Evolutionary conservation across 2,888 invertebrate genomes (phyloP), one percentile per base, ranked within the genome.

Genomic region (Onchidella celtica): DNA sequence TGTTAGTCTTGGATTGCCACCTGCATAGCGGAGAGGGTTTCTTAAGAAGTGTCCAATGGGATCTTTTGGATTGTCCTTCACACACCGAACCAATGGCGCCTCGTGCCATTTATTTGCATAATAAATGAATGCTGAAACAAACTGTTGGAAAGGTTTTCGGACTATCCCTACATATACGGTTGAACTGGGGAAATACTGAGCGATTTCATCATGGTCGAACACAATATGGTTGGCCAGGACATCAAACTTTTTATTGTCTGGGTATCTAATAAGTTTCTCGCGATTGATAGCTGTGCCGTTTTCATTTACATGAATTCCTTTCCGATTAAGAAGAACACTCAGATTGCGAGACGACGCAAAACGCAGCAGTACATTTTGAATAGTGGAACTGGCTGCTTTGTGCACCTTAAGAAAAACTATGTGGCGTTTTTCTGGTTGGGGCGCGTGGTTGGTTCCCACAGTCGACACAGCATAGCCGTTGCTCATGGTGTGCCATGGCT

Each of bases 341-440:
- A 85, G 72, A 32, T 81, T 57, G 3, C 70, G 78, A 29, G 78
- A 27, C n/a, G 83, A 24, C 9, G 83, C 83, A 47, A 83, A 83
- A 0, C 85, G 70, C 55, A 79, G 61, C 11, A 85, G 34, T 3
- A 85, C 68, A 29, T 85, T 83, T 36, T 79, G 32, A 32, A 85
- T 70, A 21, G 85, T 85, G 24, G 81, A 75, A 57, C 83, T 61
- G 69, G 69, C 83, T n/a, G 82, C 81, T 75, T 85, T 85, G 82
- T 85, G 81, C 24, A 82, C 85, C 36, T 85, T 85, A 21, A 82
- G 63, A 68, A 83, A 80, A 34, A 83, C 63, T 0, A 83, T 40
- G 59, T 80, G 70, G 4, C 29, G 61, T 21, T 32, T 38, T 38
- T 82, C 73, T 6, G 17, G 47, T n/a, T n/a, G n/a, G n/a, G n/a